phyloP scores from a whole-genome alignment of 2,797 vertebrate genomes.

The Mormyrops attenuatus region DNA sequence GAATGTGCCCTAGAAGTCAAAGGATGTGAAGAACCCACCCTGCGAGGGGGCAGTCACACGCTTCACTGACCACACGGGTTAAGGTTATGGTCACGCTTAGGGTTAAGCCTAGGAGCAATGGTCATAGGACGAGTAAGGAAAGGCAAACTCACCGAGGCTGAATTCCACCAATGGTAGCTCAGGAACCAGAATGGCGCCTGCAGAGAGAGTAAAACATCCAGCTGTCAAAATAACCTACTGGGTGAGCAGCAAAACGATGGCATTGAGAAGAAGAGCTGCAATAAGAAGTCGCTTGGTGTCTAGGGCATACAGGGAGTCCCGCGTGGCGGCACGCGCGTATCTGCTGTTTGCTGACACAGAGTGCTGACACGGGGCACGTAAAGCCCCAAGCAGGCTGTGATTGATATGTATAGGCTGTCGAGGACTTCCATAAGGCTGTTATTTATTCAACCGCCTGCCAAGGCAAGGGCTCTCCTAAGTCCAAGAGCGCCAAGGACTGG shows the following conservation, averaged over 20 bases:
- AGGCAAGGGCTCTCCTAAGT: neutral
- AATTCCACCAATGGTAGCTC: constrained; percentile 22
- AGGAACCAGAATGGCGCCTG: constrained; percentile 18
- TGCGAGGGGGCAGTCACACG: neutral
- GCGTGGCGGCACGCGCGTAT: neutral
- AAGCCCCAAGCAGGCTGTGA: neutral
- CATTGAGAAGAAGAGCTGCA: neutral
- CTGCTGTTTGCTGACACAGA: neutral
- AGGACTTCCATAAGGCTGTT: neutral
- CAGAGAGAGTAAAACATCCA: neutral
- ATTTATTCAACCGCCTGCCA: neutral
- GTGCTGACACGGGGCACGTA: neutral
- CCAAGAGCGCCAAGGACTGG: neutral
- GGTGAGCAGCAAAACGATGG: neutral
- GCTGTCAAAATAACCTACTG: neutral
- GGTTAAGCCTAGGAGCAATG: neutral
- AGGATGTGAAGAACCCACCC: neutral
- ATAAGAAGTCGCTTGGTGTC: neutral
- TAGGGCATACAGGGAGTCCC: neutral
- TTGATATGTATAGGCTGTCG: neutral
- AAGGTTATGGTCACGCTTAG: neutral
- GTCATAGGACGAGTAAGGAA: neutral
- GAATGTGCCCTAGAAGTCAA: neutral
- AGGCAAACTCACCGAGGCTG: constrained; percentile 21
- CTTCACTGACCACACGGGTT: neutral